Conservation (phyloP, 2,888 invertebrate species). For the Cheilosia variabilis region DNA sequence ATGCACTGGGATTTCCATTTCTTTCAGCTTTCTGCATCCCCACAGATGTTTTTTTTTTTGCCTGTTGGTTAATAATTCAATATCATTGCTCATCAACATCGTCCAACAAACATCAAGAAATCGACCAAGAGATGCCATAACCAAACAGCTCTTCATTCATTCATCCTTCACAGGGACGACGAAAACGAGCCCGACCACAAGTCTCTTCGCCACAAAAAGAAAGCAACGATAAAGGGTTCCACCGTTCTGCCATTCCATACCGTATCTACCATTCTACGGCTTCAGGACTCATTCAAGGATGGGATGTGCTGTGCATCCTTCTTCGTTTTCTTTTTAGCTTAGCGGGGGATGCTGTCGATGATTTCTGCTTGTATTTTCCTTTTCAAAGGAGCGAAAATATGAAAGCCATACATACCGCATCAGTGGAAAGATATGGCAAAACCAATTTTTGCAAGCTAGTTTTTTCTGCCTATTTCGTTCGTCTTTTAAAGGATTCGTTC, state of each 20-base stretch:
- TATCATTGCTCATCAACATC: slow-evolving; percentile 42
- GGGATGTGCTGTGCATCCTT: slow-evolving; percentile 18
- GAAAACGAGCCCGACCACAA: slow-evolving; percentile 26
- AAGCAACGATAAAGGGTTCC: slow-evolving; percentile 34
- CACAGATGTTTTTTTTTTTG: slow-evolving; percentile 12
- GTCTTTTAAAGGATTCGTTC: slow-evolving; percentile 60
- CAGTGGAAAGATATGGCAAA: slow-evolving; percentile 34
- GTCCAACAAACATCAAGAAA: slow-evolving; percentile 50
- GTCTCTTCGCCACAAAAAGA: slow-evolving; percentile 17
- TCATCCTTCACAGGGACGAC: slow-evolving; percentile 39
- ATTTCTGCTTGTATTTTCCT: slow-evolving; percentile 3
- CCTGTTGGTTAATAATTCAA: slow-evolving; percentile 53
- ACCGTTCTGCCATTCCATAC: not conserved
- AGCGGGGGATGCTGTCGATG: slow-evolving; percentile 13
- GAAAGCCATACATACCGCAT: slow-evolving; percentile 48
- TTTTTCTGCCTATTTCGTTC: slow-evolving; percentile 8
- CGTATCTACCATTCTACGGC: not conserved
- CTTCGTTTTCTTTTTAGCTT: not conserved
- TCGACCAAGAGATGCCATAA: slow-evolving; percentile 41
- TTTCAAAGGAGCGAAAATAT: slow-evolving; percentile 44
- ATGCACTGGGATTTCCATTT: slow-evolving; percentile 33
- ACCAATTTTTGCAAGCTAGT: slow-evolving; percentile 35
- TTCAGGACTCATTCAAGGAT: slow-evolving; percentile 63
- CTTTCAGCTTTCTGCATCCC: not conserved
- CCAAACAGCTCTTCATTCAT: slow-evolving; percentile 53